These are phyloP conservation scores for Tangara arthus DNA, from an alignment of 2,797 vertebrate species.

Conservation along the genomic window DNA sequence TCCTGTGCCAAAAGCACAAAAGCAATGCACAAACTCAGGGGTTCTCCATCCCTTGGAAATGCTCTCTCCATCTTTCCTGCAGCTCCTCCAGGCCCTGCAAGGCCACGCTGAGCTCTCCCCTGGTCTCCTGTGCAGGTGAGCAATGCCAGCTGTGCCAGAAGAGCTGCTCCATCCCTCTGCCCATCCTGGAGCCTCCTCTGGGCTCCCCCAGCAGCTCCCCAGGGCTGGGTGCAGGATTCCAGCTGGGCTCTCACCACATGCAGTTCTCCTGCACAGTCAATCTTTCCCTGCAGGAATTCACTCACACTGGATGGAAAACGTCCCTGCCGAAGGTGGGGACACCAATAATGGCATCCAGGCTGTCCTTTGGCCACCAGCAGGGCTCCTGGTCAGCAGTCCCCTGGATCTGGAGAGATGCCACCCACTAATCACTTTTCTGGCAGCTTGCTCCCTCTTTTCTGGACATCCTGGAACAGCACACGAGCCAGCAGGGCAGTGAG, in stretches of 20 bases:
- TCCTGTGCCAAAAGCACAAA: background rate
- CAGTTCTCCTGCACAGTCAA: background rate
- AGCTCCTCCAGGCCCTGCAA: background rate
- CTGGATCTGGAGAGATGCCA: background rate
- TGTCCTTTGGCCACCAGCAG: background rate
- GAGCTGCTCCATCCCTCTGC: background rate
- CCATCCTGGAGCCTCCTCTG: no score
- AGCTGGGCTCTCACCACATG: background rate
- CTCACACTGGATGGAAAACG: background rate
- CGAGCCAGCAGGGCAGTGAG: fast-evolving
- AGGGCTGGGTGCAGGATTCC: background rate
- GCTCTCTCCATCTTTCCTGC: background rate
- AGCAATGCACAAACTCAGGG: background rate
- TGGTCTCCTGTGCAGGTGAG: background rate
- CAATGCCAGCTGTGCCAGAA: background rate
- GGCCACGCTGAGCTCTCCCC: background rate
- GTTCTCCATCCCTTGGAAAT: background rate
- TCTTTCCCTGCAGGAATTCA: background rate
- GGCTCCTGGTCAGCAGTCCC: background rate
- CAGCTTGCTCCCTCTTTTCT: background rate
- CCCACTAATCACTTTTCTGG: background rate
- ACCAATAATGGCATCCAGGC: background rate
- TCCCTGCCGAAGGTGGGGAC: background rate
- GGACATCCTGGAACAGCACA: background rate
- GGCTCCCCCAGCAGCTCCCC: background rate